Conservation (phyloP, 2,797 vertebrate species). For the Hafferia zeledoni region DNA sequence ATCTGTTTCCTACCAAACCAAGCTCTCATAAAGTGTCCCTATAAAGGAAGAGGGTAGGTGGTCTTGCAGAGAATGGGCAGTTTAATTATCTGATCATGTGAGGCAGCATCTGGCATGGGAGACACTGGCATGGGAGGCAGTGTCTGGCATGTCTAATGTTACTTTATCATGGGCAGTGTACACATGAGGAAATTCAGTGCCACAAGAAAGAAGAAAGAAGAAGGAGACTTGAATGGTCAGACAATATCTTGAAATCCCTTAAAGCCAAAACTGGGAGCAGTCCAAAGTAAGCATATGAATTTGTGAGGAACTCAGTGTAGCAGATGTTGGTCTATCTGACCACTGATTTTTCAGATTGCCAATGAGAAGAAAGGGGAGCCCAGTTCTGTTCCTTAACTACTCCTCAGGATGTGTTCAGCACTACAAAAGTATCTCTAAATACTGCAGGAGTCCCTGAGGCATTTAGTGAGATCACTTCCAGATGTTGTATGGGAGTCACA, state of each 20-base stretch:
- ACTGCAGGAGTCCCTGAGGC: not conserved
- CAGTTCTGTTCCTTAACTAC: not conserved
- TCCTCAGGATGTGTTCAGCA: not conserved
- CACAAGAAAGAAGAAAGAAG: not conserved
- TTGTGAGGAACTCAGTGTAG: not conserved
- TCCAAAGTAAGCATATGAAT: not conserved
- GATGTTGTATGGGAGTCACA: not conserved
- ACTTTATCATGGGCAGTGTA: not conserved
- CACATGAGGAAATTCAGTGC: not conserved
- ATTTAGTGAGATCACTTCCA: slow-evolving; percentile 5
- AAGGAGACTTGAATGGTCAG: not conserved
- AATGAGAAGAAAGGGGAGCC: not conserved
- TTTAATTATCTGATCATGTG: not conserved
- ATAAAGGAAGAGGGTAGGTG: not conserved
- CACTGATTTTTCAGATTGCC: not conserved
- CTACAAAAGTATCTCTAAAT: not conserved
- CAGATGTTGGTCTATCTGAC: not conserved
- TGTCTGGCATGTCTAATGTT: not conserved
- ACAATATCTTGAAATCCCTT: not conserved
- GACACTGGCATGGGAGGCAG: not conserved
- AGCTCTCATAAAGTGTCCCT: not conserved
- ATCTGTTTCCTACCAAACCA: not conserved
- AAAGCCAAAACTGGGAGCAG: not conserved
- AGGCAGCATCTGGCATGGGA: not conserved
- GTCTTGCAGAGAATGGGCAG: not conserved